Evolutionary conservation across 1,140 invertebrate genomes (phyloP).

Genomic region (Apis mellifera): DNA sequence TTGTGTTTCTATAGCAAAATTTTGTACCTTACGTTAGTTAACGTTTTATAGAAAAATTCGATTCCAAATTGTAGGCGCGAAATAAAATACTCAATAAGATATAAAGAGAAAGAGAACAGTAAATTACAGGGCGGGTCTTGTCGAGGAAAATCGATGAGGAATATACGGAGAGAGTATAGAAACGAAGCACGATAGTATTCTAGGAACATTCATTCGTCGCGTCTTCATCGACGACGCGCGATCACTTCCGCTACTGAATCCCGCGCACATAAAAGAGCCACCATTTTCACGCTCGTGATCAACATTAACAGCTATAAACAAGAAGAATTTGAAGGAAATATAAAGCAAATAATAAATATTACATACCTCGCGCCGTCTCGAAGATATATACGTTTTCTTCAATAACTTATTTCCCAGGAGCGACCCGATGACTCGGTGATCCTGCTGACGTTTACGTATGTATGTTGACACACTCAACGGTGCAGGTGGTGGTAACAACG

Average conservation of each 20-base stretch:
- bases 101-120: background rate
- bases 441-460: conserved; percentile 29
- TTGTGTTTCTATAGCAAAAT: background rate
- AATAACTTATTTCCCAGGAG: conserved; percentile 9
- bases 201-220: conserved; percentile 10
- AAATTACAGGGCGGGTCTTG: conserved; percentile 57
- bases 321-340: background rate
- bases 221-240: conserved; percentile 11
- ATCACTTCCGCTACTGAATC: background rate
- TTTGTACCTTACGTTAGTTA: too few species aligned
- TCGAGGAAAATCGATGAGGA: conserved; percentile 54
- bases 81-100: background rate
- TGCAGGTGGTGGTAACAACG: conserved; percentile 48
- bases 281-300: conserved; percentile 17
- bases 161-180: conserved; percentile 15
- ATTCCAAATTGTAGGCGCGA: background rate
- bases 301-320: background rate
- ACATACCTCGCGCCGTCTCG: conserved; percentile 32
- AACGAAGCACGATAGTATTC: conserved; percentile 8
- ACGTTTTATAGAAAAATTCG: background rate
- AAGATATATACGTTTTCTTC: background rate
- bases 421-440: conserved; percentile 17
- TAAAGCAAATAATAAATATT: background rate
- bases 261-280: conserved; percentile 17
- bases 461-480: conserved; percentile 36